phyloP scores from a whole-genome alignment of 2,888 invertebrate species.

The Choristoneura rosaceana region DNA sequence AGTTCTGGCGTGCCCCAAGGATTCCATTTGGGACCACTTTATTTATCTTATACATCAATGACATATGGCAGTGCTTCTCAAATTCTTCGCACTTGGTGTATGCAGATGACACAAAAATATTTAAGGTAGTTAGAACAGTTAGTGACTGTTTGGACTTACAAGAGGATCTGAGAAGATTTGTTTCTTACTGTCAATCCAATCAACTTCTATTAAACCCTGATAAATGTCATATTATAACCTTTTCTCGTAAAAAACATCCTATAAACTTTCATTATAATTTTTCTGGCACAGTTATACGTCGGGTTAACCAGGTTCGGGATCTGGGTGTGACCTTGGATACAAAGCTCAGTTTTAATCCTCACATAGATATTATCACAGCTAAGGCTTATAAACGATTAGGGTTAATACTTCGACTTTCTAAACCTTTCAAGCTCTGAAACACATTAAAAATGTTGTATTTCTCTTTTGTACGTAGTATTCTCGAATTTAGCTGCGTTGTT shows the following conservation, averaged over 20 bases:
- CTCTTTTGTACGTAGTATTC: background rate
- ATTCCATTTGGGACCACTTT: background rate
- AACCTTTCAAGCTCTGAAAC: too few species aligned
- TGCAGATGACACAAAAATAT: conserved; percentile 2
- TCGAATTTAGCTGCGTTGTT: background rate
- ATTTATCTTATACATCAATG: too few species aligned
- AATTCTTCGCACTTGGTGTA: background rate
- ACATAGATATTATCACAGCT: too few species aligned
- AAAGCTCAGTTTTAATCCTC: conserved; percentile 1
- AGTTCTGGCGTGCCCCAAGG: background rate
- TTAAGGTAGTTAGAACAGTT: background rate
- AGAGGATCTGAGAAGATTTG: background rate
- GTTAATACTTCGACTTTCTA: too few species aligned
- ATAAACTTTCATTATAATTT: background rate
- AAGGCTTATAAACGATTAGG: too few species aligned
- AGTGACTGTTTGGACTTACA: background rate
- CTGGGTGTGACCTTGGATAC: conserved; percentile 24
- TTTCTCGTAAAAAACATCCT: background rate
- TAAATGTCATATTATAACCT: conserved; percentile 25
- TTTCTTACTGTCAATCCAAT: conserved; percentile 15
- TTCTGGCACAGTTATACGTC: background rate
- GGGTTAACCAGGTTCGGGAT: conserved; percentile 10
- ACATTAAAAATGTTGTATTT: background rate
- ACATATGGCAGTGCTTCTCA: background rate
- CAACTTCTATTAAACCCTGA: conserved; percentile 22